Base-by-base conservation (phyloP, 1,140 invertebrate species). In the Planococcus citri region DNA sequence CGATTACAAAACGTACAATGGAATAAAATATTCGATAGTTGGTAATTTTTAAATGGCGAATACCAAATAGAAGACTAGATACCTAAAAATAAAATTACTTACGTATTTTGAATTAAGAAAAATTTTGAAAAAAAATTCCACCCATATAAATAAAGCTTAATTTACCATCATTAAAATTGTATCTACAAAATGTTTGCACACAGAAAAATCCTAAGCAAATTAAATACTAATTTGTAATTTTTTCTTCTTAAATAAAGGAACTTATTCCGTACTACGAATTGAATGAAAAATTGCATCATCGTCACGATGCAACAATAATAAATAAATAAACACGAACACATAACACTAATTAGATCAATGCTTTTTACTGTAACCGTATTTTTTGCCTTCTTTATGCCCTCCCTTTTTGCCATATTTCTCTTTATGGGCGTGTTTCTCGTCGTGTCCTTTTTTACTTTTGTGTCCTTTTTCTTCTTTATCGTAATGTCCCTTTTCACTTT, bases 391-490 rank as follows among this genome's bases (percentile, higher is more conserved):
- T 57, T 85, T 82, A 70, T 87, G 83, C 1, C 82, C 84, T 0
- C 85, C 83, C 73, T 88, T 88, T 72, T 86, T 87, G 25, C 84
- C 86, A 71, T 87, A 83, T 69, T 84, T 77, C 14, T 84, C 80
- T 41, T 88, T 83, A 71, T 87, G 82, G 10, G 82, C 79, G 72
- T 85, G 82, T 71, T 87, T 85, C n/a, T 86, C 82, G 14, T 87
- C 85, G 73, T 87, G 82, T 0, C 87, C 87, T 8, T 86, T 79
- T 71, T 87, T 83, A 20, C 85, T 86, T 68, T 90, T 85, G 77
- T 88, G 82, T 0, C 87, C 87, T 73, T 88, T 86, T 75, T 90
- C 87, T 72, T 89, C 86, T 41, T 88, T 83, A 73, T 90, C 87
- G 71, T 87, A 79, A 74, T 90, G 87, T 3, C 88, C 88, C 77